Conservation (phyloP, 2,113 vertebrate species). For the Xiphophorus couchianus region DNA sequence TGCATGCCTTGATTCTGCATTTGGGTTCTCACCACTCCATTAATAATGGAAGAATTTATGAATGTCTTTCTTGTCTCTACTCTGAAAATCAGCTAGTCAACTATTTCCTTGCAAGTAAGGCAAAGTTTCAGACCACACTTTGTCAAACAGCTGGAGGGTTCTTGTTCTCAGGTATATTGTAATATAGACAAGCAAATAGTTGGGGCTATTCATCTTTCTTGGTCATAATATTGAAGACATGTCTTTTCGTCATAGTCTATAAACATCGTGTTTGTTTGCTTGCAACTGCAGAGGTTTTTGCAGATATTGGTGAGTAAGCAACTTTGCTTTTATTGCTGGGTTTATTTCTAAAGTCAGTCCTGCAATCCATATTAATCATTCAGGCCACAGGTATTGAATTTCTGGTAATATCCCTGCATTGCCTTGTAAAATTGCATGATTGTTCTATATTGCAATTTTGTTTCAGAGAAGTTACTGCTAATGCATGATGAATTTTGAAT, state of each 20-base stretch:
- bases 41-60: too few relatives aligned
- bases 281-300: background rate
- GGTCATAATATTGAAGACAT: conserved; percentile 10
- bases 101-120: too few relatives aligned
- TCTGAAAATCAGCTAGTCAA: too few relatives aligned
- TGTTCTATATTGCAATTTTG: background rate
- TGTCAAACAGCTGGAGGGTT: too few relatives aligned
- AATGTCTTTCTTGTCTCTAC: too few relatives aligned
- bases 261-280: conserved; percentile 20
- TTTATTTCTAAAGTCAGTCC: background rate
- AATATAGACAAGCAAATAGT: conserved; percentile 15
- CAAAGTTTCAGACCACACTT: too few relatives aligned
- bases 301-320: conserved; percentile 8
- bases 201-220: conserved; percentile 20
- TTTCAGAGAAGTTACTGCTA: background rate
- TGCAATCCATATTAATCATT: background rate
- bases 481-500: conserved; percentile 12
- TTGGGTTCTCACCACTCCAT: too few relatives aligned
- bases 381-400: background rate
- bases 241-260: conserved; percentile 20
- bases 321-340: conserved; percentile 10
- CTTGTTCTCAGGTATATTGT: too few relatives aligned
- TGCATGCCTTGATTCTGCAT: too few relatives aligned
- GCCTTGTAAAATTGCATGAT: background rate
- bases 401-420: background rate